Evolutionary conservation across 2,113 vertebrate species (phyloP).

Genomic region (Ceuthmochares aereus): DNA sequence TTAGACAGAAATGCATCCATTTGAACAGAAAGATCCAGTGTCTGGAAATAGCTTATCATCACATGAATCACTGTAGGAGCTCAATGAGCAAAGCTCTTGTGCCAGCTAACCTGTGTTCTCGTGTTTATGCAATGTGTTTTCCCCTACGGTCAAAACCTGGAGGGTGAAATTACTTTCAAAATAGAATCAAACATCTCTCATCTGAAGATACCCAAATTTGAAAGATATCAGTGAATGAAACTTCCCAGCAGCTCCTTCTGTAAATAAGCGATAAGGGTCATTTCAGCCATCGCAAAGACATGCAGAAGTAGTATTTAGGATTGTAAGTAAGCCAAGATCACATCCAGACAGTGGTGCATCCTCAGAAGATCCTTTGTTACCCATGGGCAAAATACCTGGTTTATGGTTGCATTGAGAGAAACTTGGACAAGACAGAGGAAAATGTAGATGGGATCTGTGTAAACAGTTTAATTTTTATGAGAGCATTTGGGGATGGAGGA

Average conservation of each 20-base stretch:
- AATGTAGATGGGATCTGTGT: not conserved
- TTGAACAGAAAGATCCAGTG: constrained; percentile 3
- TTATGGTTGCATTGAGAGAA: not conserved
- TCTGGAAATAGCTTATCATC: constrained; percentile 25
- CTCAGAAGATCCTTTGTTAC: not conserved
- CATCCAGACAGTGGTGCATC: not conserved
- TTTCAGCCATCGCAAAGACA: constrained; percentile 10
- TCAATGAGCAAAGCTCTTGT: not conserved
- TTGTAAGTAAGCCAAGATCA: not conserved
- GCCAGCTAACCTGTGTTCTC: constrained; percentile 43
- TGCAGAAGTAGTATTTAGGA: not conserved
- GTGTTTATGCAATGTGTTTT: not conserved
- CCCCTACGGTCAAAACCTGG: constrained; percentile 27
- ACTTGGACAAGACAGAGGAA: not conserved
- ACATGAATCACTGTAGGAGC: not conserved
- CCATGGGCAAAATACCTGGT: not conserved
- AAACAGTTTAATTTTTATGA: not conserved
- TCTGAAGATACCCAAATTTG: not conserved
- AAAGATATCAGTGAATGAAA: constrained; percentile 28
- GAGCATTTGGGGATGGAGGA: not conserved
- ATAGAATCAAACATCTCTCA: not conserved
- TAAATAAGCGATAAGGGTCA: constrained; percentile 39
- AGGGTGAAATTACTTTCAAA: constrained; percentile 53
- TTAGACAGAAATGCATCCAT: not conserved
- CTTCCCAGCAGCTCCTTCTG: constrained; percentile 14